Conservation (phyloP, 2,113 vertebrate genomes). For the Hipposideros armiger region DNA sequence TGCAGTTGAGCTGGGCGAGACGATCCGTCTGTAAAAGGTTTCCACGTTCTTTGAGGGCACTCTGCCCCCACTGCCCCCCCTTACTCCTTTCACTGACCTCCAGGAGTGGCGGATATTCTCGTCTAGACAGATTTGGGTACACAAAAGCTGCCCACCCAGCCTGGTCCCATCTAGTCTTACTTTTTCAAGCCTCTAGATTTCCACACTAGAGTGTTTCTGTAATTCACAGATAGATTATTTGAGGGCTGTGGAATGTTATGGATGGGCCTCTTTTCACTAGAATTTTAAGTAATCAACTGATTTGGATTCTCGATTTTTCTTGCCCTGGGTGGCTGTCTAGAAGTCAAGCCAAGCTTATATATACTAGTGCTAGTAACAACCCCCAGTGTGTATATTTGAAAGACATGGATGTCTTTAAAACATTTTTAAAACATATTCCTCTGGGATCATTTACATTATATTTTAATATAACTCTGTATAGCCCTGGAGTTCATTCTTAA, state of each 20-base stretch:
- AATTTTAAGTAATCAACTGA: conserved; percentile 28
- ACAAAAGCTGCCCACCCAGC: conserved; percentile 75
- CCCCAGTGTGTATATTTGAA: conserved; percentile 22
- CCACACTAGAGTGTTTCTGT: conserved; percentile 37
- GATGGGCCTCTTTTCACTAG: neutral
- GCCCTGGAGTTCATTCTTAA: conserved; percentile 80
- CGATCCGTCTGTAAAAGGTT: conserved; percentile 68
- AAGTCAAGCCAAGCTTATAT: conserved; percentile 55
- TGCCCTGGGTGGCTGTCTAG: conserved; percentile 41
- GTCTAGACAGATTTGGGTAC: conserved; percentile 72
- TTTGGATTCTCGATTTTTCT: conserved; percentile 16
- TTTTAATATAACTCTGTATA: conserved; percentile 68
- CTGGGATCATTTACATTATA: conserved; percentile 55
- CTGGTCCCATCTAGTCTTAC: conserved; percentile 31
- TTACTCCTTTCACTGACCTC: neutral
- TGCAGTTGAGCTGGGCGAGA: conserved; percentile 83
- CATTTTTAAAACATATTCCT: neutral
- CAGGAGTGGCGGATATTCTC: conserved; percentile 55
- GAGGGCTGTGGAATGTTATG: neutral
- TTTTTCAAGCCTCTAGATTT: conserved; percentile 62
- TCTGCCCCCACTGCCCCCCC: conserved; percentile 1
- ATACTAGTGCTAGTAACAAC: neutral
- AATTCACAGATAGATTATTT: conserved; percentile 2
- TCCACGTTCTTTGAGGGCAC: conserved; percentile 67
- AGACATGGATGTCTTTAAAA: conserved; percentile 39